Conservation (phyloP, 1,140 invertebrate species). For the Drosophila bipectinata region DNA sequence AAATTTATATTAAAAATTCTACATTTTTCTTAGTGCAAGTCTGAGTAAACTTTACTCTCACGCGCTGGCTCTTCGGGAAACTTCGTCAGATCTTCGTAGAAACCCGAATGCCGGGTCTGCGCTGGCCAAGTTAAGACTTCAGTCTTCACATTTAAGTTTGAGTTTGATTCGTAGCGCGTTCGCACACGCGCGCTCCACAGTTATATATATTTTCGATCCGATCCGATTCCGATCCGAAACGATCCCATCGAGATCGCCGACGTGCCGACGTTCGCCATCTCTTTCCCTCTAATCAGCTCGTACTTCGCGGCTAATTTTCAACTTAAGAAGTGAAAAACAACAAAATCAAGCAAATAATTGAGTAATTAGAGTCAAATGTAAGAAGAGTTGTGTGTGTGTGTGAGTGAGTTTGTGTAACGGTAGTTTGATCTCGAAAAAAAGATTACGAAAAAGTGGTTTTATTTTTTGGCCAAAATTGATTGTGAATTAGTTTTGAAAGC, state of each 20-base stretch:
- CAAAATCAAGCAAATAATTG: conserved; percentile 61
- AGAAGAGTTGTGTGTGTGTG: conserved; percentile 35
- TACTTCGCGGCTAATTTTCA: conserved; percentile 63
- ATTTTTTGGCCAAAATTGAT: conserved; percentile 28
- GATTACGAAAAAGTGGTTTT: conserved; percentile 35
- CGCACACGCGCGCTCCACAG: conserved; percentile 62
- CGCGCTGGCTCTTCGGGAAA: too few relatives aligned
- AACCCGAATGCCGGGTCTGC: too few relatives aligned
- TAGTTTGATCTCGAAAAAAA: conserved; percentile 1
- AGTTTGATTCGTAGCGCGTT: conserved; percentile 68
- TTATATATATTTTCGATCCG: conserved; percentile 13
- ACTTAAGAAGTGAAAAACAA: conserved; percentile 47
- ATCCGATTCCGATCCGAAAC: conserved; percentile 5
- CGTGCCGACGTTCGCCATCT: conserved; percentile 7
- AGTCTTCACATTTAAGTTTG: conserved; percentile 10
- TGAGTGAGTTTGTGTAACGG: conserved; percentile 44
- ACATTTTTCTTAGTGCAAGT: too few relatives aligned
- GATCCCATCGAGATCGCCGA: conserved; percentile 11
- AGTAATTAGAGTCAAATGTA: conserved; percentile 58
- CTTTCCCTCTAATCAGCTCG: conserved; percentile 37
- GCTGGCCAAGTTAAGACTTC: too few relatives aligned
- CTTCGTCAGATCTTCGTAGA: too few relatives aligned
- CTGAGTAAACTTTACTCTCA: too few relatives aligned
- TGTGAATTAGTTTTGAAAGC: conserved; percentile 34
- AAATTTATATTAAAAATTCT: too few relatives aligned